Evolutionary conservation across 2,888 invertebrate species (phyloP).

Genomic region (Marasmarcha lunaedactyla): DNA sequence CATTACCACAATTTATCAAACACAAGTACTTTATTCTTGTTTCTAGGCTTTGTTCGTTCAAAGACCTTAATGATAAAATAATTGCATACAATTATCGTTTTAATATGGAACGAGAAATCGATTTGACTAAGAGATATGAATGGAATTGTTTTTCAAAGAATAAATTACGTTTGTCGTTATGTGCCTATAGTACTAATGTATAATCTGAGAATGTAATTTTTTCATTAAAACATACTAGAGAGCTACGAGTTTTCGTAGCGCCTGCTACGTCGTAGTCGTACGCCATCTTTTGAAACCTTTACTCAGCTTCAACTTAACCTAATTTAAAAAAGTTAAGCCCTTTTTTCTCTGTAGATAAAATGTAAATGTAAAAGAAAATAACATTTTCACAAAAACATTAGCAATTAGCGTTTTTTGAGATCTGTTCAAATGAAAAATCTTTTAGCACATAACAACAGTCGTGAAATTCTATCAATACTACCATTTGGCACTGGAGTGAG

Average conservation of each 20-base stretch:
- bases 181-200: too few species aligned
- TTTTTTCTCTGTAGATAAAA: too few species aligned
- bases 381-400: too few species aligned
- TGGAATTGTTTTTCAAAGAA: background rate
- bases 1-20: too few species aligned
- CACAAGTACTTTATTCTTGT: background rate
- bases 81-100: conserved; percentile 23
- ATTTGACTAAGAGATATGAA: conserved; percentile 18
- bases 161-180: background rate
- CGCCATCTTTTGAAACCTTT: conserved; percentile 13
- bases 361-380: too few species aligned
- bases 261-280: too few species aligned
- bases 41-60: background rate
- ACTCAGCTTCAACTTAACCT: too few species aligned
- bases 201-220: too few species aligned
- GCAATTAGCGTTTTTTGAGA: too few species aligned
- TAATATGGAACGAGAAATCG: conserved; percentile 17
- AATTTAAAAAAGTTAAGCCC: too few species aligned
- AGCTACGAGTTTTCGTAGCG: too few species aligned
- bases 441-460: conserved; percentile 29
- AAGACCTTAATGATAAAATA: conserved; percentile 23
- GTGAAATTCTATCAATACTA: conserved; percentile 45
- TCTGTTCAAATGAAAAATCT: conserved; percentile 31
- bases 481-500: conserved; percentile 29
- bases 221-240: too few species aligned